Conservation (phyloP, 2,113 vertebrate species). For the Corythaeola cristata region DNA sequence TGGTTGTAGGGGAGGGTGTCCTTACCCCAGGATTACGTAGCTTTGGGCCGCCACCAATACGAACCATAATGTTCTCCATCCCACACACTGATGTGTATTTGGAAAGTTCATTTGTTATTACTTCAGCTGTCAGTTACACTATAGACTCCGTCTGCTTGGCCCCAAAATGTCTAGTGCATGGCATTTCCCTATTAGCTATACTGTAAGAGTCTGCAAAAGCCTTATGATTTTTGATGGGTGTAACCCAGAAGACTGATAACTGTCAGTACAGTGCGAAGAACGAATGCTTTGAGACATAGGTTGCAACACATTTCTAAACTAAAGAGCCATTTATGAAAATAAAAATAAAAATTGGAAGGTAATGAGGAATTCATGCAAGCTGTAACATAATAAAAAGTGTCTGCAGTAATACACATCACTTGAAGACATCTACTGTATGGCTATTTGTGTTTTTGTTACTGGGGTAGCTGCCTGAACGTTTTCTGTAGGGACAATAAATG, state of each 20-base stretch:
- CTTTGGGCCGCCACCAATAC: neutral
- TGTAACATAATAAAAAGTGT: neutral
- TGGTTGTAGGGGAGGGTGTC: fast-evolving
- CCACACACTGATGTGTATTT: neutral
- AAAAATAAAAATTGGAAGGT: neutral
- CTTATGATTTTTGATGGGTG: neutral
- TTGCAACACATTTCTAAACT: neutral
- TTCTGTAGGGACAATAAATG: neutral
- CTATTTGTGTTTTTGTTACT: neutral
- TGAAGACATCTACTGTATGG: neutral
- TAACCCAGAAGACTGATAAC: neutral
- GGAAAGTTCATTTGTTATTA: neutral
- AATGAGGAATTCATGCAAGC: neutral
- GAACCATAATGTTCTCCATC: neutral
- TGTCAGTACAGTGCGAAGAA: neutral
- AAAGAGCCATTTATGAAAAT: neutral
- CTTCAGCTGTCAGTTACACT: neutral
- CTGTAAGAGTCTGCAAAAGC: neutral
- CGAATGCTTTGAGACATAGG: neutral
- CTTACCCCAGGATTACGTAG: neutral
- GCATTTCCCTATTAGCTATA: neutral
- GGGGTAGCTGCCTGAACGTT: neutral
- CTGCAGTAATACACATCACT: neutral
- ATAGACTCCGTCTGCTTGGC: neutral
- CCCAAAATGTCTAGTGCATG: neutral